phyloP scores from a whole-genome alignment of 2,113 vertebrate genomes.

The Percopsis transmontana region DNA sequence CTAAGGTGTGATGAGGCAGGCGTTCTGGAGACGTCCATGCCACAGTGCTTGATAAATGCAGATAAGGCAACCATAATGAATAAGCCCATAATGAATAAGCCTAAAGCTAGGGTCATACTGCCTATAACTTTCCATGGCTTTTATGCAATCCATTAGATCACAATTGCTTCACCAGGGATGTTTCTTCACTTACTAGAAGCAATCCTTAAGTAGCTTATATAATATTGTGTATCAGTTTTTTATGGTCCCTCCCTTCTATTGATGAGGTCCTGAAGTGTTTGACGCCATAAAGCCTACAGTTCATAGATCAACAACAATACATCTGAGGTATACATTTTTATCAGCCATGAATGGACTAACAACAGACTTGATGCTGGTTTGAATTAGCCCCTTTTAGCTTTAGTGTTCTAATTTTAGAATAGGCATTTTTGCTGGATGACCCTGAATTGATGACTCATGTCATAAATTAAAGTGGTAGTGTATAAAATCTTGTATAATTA shows the following conservation, averaged over 20 bases:
- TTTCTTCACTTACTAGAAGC: background rate
- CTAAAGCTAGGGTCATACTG: background rate
- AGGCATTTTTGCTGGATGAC: background rate
- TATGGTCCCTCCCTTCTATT: too few relatives aligned
- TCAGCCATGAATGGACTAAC: slow-evolving; percentile 22
- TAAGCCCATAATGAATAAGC: background rate
- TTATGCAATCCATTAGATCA: too few relatives aligned
- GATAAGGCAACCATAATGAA: background rate
- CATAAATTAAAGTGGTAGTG: background rate
- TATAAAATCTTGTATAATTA: background rate
- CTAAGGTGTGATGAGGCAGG: slow-evolving; percentile 3
- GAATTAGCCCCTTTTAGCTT: background rate
- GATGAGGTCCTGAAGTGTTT: too few relatives aligned
- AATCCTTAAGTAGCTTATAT: too few relatives aligned
- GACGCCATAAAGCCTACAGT: too few relatives aligned
- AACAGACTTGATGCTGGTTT: slow-evolving; percentile 11
- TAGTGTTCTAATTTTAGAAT: background rate
- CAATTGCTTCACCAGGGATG: too few relatives aligned
- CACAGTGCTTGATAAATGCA: background rate
- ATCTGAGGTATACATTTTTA: slow-evolving; percentile 2
- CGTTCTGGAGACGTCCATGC: background rate
- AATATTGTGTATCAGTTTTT: too few relatives aligned
- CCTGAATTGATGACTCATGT: background rate
- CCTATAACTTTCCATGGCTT: background rate
- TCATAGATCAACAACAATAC: background rate